Conservation (phyloP, 2,113 vertebrate species). For the Ascaphus truei region DNA sequence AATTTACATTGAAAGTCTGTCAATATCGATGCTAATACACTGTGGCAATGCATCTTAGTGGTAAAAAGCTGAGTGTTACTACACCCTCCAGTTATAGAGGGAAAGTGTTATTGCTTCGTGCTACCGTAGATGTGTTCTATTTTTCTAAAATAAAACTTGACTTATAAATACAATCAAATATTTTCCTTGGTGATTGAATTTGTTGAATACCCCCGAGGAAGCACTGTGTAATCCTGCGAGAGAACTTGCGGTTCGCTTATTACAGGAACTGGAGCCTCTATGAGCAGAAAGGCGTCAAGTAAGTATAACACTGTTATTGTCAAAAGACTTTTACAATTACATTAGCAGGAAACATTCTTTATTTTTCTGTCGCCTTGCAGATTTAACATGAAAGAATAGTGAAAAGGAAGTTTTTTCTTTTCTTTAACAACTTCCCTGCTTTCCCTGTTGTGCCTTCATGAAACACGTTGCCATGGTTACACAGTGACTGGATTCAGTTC, state of each 20-base stretch:
- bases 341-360: conserved; percentile 21
- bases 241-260: conserved; percentile 24
- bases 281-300: conserved; percentile 28
- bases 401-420: neutral
- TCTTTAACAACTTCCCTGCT: neutral
- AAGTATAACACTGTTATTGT: conserved; percentile 26
- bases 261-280: neutral
- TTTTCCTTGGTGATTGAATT: conserved; percentile 19
- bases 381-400: conserved; percentile 7
- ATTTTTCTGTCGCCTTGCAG: conserved; percentile 32
- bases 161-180: conserved; percentile 30
- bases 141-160: conserved; percentile 13
- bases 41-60: neutral
- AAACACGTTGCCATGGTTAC: conserved; percentile 1
- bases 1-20: neutral
- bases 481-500: neutral
- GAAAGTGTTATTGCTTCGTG: conserved; percentile 14
- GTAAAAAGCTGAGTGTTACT: neutral
- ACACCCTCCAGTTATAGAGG: neutral
- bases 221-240: conserved; percentile 14
- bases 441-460: neutral
- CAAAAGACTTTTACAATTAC: conserved; percentile 29
- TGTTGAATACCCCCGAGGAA: conserved; percentile 17
- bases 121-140: neutral
- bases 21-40: conserved; percentile 4